phyloP scores from a whole-genome alignment of 1,140 invertebrate species.

The Atta colombica region DNA sequence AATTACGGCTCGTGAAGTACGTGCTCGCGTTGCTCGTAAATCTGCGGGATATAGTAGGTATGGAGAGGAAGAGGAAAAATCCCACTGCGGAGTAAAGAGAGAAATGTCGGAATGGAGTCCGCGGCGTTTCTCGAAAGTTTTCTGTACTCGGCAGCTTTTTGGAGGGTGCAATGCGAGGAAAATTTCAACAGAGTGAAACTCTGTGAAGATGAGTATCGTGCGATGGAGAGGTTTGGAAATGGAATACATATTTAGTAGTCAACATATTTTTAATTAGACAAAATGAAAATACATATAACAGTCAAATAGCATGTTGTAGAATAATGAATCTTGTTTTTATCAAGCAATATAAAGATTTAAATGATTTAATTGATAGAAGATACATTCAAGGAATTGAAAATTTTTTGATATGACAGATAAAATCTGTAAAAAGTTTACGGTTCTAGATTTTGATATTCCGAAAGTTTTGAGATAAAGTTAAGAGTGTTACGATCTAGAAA shows the following conservation, averaged over 20 bases:
- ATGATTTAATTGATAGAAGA: not conserved
- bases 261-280: not conserved
- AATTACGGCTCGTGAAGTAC: constrained; percentile 65
- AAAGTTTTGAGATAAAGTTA: not conserved
- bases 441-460: not conserved
- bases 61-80: not conserved
- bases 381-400: not conserved
- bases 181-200: constrained; percentile 19
- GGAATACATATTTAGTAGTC: constrained; percentile 28
- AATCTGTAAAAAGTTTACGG: not conserved
- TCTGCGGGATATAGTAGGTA: not conserved
- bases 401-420: not conserved
- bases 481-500: not conserved
- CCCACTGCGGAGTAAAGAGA: not conserved
- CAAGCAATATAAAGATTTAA: not conserved
- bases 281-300: not conserved
- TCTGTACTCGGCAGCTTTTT: constrained; percentile 17
- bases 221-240: constrained; percentile 30
- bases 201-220: constrained; percentile 20
- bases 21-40: constrained; percentile 58
- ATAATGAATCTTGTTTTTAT: constrained; percentile 10
- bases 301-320: not conserved
- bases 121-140: constrained; percentile 25
- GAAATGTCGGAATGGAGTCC: constrained; percentile 20
- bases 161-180: not conserved